phyloP scores from a whole-genome alignment of 2,888 invertebrate genomes.

The Esperia sulphurella region DNA sequence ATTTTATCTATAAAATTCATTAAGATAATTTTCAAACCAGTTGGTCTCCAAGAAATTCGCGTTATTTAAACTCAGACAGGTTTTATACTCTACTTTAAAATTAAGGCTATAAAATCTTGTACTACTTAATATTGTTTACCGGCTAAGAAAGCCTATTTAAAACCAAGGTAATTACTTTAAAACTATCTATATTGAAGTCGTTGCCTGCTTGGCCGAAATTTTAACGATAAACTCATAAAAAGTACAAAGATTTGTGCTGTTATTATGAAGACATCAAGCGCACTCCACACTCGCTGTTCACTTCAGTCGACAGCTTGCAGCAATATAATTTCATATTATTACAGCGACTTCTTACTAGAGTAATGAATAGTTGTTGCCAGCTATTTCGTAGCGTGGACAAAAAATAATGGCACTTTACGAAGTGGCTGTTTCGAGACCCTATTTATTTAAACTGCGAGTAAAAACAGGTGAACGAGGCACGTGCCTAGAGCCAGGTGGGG shows the following conservation, averaged over 20 bases:
- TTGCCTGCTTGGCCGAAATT: too few species aligned
- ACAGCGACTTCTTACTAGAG: neutral
- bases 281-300: neutral
- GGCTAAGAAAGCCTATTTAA: too few species aligned
- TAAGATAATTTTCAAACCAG: too few species aligned
- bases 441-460: constrained; percentile 33
- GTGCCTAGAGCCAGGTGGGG: constrained; percentile 57
- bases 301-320: neutral
- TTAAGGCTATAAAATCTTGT: too few species aligned
- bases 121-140: too few species aligned
- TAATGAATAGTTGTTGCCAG: constrained; percentile 11
- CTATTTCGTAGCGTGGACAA: constrained; percentile 30
- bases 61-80: too few species aligned
- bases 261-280: neutral
- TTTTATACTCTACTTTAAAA: too few species aligned
- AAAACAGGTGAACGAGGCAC: constrained; percentile 66
- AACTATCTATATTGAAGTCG: too few species aligned
- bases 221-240: neutral
- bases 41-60: too few species aligned
- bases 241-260: neutral
- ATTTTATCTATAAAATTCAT: too few species aligned
- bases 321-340: constrained; percentile 7
- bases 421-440: constrained; percentile 26
- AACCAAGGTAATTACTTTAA: too few species aligned
- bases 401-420: constrained; percentile 37